Evolutionary conservation across 2,113 vertebrate genomes (phyloP), one percentile per base, ranked within the genome.

Genomic region (Rattus rattus): DNA sequence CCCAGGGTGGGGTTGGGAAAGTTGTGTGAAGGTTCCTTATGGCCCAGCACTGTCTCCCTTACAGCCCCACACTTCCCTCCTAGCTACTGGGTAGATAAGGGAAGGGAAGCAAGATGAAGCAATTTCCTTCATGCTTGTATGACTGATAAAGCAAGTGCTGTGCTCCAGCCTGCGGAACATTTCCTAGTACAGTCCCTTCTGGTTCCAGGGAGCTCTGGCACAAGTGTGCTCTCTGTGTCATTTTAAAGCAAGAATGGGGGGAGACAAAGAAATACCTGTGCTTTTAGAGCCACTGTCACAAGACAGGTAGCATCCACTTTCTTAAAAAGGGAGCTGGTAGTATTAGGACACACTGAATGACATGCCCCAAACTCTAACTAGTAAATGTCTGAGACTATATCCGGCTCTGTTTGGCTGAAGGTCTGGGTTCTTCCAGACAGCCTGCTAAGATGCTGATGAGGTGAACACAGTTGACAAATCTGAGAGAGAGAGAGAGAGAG

Each of bases 91-190:
- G 56, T 28, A n/a, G 75, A 61, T 76, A 92, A 92, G 73, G 93
- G 56, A 70, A 77, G 47, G 88, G 43, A 84, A 88, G 52, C 65
- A 79, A 73, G n/a, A 17, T 14, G 39, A 93, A 88, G 52, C 76
- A 52, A 92, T 61, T 90, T 95, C 85, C 94, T 96, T 91, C 67
- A 39, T 49, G 30, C 73, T 22, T 22, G 7, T 43, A 8, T 52
- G 52, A 76, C 76, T 85, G 26, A 52, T 2, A 43, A 0, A 52
- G 83, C 26, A 43, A 84, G 90, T 4, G 54, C 7, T 54, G 33
- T 5, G 47, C 16, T 77, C 54, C 12, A n/a, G 33, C 39, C 69
- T 81, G 75, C 63, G 33, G 81, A 17, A 59, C 0, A 17, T n/a
- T 79, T 88, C 77, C 92, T 28, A 84, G 92, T 65, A 47, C 33